Percentiles rank a stretch among this genome's conserved stretches.
Evolutionary conservation across 1,140 invertebrate genomes (phyloP).

Genomic region (Metaphire vulgaris): DNA sequence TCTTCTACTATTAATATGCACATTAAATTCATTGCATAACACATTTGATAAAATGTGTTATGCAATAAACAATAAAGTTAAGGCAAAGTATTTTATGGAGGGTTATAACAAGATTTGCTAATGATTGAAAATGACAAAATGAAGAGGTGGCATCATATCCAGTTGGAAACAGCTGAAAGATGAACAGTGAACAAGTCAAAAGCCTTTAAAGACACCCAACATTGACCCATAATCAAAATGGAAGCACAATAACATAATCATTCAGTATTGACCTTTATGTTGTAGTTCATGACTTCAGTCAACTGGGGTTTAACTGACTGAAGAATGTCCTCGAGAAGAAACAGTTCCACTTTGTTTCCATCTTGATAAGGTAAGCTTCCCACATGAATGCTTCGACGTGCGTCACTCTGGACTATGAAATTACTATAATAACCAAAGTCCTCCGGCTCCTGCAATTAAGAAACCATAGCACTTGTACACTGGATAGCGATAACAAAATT

Average conservation of each 20-base stretch:
- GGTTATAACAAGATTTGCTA: no score
- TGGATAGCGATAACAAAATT: conserved; percentile 5
- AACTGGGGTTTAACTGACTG: conserved; percentile 71
- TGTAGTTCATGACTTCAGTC: conserved; percentile 61
- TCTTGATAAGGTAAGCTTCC: conserved; percentile 66
- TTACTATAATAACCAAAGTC: conserved; percentile 48
- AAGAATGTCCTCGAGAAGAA: conserved; percentile 72
- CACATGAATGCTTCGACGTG: conserved; percentile 71
- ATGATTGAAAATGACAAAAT: no score
- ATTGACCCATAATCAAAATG: no score
- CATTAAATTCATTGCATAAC: neutral
- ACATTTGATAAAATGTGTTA: neutral
- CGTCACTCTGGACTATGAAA: conserved; percentile 52
- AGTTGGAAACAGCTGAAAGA: no score
- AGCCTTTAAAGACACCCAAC: no score
- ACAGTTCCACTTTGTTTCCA: conserved; percentile 54
- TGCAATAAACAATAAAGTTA: no score
- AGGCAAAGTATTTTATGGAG: no score
- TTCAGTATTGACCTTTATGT: conserved; percentile 53
- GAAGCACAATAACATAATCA: neutral
- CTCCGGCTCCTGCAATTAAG: conserved; percentile 48
- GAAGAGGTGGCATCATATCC: no score
- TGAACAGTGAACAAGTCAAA: no score
- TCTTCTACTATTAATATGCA: neutral
- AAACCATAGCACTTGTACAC: neutral